Percentiles rank a stretch among this genome's conserved stretches.
Evolutionary conservation across 2,113 vertebrate genomes (phyloP).

Genomic region (Sarotherodon lohbergeri): DNA sequence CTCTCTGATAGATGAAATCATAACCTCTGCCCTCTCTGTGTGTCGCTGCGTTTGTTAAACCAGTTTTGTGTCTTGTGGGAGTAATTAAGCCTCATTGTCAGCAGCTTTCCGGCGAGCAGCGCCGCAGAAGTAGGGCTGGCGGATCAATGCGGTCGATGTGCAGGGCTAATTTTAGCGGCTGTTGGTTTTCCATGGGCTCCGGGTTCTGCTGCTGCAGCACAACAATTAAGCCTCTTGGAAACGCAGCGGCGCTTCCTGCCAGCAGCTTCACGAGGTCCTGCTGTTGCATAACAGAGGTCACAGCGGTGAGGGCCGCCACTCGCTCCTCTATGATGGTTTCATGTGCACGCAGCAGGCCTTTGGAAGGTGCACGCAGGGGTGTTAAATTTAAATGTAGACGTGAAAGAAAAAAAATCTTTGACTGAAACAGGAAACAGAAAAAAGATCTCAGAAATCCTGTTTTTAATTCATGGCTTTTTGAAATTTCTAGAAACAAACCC

Average conservation of each 20-base stretch:
- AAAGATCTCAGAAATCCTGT: neutral
- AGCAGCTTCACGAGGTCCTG: neutral
- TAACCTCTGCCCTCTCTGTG: neutral
- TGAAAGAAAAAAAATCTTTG: neutral
- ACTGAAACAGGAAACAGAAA: neutral
- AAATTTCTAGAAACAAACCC: neutral
- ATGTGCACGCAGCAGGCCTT: neutral
- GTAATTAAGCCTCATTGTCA: conserved; percentile 15
- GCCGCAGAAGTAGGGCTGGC: conserved; percentile 39
- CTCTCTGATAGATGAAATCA: neutral
- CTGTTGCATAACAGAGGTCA: conserved; percentile 24
- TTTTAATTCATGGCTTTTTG: neutral
- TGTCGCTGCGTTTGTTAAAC: neutral
- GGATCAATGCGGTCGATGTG: conserved; percentile 61
- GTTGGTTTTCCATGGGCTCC: conserved; percentile 32
- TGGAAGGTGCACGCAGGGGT: neutral
- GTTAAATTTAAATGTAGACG: neutral
- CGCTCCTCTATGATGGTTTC: rapidly evolving
- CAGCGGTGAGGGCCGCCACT: neutral
- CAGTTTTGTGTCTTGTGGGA: conserved; percentile 7
- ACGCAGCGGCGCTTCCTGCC: conserved; percentile 1
- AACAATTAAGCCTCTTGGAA: conserved; percentile 4
- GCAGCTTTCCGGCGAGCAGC: neutral
- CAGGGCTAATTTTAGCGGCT: conserved; percentile 54
- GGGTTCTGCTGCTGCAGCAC: conserved; percentile 15